Percentiles rank a stretch among this genome's conserved stretches.
Conservation (phyloP, 2,888 invertebrate genomes). For the Abrostola tripartita region DNA sequence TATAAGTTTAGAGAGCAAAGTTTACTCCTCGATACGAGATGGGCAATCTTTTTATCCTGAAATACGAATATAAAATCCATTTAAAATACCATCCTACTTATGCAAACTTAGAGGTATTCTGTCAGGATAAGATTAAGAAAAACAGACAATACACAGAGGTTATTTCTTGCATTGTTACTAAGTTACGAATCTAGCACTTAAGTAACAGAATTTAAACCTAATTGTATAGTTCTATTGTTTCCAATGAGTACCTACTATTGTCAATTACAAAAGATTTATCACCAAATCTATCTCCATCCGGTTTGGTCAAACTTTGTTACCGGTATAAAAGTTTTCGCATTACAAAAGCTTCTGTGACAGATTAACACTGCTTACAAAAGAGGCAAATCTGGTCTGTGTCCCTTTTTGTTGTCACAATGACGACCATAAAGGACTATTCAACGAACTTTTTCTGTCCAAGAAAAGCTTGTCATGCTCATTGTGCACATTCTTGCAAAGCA, state of each 20-base stretch:
- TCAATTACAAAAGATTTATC: constrained; percentile 48
- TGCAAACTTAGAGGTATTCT: constrained; percentile 20
- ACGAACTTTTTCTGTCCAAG: constrained; percentile 35
- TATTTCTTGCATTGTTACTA: constrained; percentile 23
- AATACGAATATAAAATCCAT: constrained; percentile 52
- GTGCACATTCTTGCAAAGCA: constrained; percentile 40
- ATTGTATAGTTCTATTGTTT: constrained; percentile 34
- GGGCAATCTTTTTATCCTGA: constrained; percentile 67
- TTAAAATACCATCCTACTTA: constrained; percentile 46
- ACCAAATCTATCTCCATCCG: constrained; percentile 35
- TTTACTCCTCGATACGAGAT: constrained; percentile 67
- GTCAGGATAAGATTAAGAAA: constrained; percentile 25
- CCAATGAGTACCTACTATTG: constrained; percentile 22
- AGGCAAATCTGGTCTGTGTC: constrained; percentile 60
- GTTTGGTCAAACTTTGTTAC: constrained; percentile 26
- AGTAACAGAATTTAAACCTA: constrained; percentile 29
- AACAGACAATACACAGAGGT: constrained; percentile 29
- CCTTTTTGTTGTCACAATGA: constrained; percentile 58
- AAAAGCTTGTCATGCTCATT: constrained; percentile 38
- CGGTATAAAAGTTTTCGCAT: constrained; percentile 49
- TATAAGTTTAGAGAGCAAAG: constrained; percentile 85
- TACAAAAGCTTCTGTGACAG: constrained; percentile 62
- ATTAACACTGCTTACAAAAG: constrained; percentile 60
- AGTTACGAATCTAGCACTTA: constrained; percentile 35
- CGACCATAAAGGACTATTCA: constrained; percentile 57